Evolutionary conservation across 2,113 vertebrate species (phyloP).

Genomic region (Glaucomys volans): DNA sequence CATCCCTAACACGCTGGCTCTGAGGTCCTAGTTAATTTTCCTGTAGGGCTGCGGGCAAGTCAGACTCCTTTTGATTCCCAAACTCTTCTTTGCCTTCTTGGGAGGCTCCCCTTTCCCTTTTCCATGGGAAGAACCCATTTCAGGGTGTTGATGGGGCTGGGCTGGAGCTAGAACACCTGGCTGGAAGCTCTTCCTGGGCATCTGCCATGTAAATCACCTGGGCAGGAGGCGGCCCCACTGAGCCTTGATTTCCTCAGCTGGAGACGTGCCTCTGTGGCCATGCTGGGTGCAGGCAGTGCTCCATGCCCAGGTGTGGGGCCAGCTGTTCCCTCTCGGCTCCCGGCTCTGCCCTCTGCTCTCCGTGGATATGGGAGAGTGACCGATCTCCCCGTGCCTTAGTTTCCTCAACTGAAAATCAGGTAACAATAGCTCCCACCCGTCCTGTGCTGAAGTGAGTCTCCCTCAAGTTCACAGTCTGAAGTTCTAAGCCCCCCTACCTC

Average conservation of each 20-base stretch:
- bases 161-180: neutral
- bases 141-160: neutral
- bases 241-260: neutral
- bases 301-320: accelerated
- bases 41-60: neutral
- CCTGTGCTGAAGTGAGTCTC: neutral
- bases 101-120: neutral
- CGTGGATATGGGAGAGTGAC: neutral
- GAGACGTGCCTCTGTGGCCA: accelerated
- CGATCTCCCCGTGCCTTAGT: neutral
- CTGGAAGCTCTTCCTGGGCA: neutral
- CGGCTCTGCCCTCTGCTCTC: neutral
- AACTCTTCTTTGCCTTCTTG: neutral
- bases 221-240: neutral
- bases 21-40: neutral
- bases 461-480: neutral
- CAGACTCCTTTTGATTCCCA: neutral
- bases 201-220: neutral
- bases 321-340: neutral
- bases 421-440: neutral
- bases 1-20: neutral
- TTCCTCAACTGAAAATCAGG: neutral
- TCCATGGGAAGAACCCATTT: neutral
- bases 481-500: neutral
- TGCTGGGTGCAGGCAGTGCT: accelerated